Conservation (phyloP, 2,888 invertebrate species). For the Athalia circularis region DNA sequence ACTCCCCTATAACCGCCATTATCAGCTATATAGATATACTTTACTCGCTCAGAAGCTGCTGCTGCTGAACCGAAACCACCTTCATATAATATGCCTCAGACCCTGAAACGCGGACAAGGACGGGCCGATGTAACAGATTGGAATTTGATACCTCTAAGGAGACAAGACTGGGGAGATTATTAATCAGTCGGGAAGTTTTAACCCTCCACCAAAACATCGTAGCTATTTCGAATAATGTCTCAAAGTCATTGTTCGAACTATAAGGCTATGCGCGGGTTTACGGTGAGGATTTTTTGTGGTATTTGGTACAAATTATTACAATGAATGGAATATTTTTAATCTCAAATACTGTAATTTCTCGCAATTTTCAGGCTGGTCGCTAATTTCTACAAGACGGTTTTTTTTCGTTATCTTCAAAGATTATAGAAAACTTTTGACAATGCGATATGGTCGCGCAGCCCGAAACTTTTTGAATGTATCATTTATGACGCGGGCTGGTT, state of each 20-base stretch:
- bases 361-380: slow-evolving; percentile 8
- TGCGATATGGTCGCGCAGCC: slow-evolving; percentile 22
- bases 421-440: slow-evolving; percentile 36
- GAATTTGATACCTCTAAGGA: slow-evolving; percentile 70
- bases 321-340: neutral
- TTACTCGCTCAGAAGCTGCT: neutral
- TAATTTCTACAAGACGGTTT: slow-evolving; percentile 31
- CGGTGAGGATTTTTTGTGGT: neutral
- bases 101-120: slow-evolving; percentile 47
- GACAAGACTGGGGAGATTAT: slow-evolving; percentile 55
- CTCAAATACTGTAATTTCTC: neutral
- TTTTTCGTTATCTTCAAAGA: slow-evolving; percentile 27
- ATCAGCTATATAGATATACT: neutral
- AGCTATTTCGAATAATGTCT: slow-evolving; percentile 13
- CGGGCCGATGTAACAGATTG: slow-evolving; percentile 71
- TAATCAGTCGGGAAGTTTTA: slow-evolving; percentile 34
- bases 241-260: slow-evolving; percentile 8
- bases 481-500: slow-evolving; percentile 22
- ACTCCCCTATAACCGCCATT: slow-evolving; percentile 47
- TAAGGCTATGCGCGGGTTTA: neutral
- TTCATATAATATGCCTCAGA: neutral
- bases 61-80: neutral
- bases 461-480: slow-evolving; percentile 36
- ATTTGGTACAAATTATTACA: too few relatives aligned
- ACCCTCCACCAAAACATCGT: slow-evolving; percentile 22